phyloP scores from a whole-genome alignment of 2,113 vertebrate genomes.

The Microtus oregoni region DNA sequence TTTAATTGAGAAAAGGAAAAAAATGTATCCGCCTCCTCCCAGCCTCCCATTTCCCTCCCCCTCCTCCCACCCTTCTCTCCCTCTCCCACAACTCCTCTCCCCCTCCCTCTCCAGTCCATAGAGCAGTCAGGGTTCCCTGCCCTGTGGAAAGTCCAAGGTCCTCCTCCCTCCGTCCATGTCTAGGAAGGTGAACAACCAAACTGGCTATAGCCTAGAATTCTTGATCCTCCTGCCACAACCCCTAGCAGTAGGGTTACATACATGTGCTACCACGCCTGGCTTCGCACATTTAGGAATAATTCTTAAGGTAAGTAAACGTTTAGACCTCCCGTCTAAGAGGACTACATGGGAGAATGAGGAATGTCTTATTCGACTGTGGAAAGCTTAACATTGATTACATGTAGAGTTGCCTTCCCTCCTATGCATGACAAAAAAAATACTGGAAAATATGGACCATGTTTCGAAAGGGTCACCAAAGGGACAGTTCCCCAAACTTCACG shows the following conservation, averaged over 20 bases:
- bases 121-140: too few species aligned
- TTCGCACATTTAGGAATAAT: neutral
- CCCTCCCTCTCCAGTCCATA: too few species aligned
- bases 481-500: slow-evolving; percentile 1
- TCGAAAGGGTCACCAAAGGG: neutral
- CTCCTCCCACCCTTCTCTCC: too few species aligned
- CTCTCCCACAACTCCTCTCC: too few species aligned
- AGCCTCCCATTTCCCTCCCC: too few species aligned
- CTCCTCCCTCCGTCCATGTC: too few species aligned
- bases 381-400: neutral
- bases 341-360: neutral
- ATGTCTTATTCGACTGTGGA: neutral
- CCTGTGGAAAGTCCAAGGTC: too few species aligned
- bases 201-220: neutral
- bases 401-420: neutral
- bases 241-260: neutral
- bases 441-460: neutral
- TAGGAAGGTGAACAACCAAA: too few species aligned
- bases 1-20: too few species aligned
- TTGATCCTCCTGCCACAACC: neutral
- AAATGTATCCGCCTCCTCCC: too few species aligned
- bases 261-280: too few species aligned
- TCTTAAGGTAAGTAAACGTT: neutral
- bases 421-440: neutral
- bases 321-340: neutral